Base-by-base conservation (phyloP, 2,797 vertebrate species). In the Esox masquinongy region DNA sequence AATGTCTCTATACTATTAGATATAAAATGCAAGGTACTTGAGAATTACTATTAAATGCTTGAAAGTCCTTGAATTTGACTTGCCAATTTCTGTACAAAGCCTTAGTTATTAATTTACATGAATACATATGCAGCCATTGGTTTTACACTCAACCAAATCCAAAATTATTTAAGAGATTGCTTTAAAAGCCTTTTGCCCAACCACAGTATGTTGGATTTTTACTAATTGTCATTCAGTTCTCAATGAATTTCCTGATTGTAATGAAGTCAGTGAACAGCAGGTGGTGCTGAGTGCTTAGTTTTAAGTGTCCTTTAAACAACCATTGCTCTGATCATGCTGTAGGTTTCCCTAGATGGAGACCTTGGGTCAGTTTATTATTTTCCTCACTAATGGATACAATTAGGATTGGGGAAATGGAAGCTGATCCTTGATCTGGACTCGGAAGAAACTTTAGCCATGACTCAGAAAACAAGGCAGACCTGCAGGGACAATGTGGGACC, bases 241-340 rank as follows among this genome's bases (percentile, higher is more conserved):
- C 29, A 67, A 68, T 22, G 43, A 56, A 16, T 73, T 75, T 61
- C 43, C 24, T 36, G 7, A 61, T 51, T 73, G 73, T 73, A 47
- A 73, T 69, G 19, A 69, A 16, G 11, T 22, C 34, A 17, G 70
- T 24, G 47, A 68, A 39, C 80, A 79, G 74, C 70, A 82, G 80
- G 66, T 82, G 80, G 80, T 3, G 26, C 19, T 49, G 47, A 50
- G 8, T 26, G 51, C 3, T 72, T 9, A 19, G 26, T 34, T 66
- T 16, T 66, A 66, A 66, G 26, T 26, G 2, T 66, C 63, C 29
- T 16, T 17, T 16, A 29, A 66, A 66, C 63, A 29, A 17, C 14
- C 26, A 31, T 17, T 31, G 26, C 26, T 17, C 29, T 66, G 15
- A 34, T 2, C 11, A n/a, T 1, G 53, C 19, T 56, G 53, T n/a